These are phyloP conservation scores for Hippocampus zosterae DNA, from an alignment of 2,113 vertebrate genomes.

Conservation along the genomic window DNA sequence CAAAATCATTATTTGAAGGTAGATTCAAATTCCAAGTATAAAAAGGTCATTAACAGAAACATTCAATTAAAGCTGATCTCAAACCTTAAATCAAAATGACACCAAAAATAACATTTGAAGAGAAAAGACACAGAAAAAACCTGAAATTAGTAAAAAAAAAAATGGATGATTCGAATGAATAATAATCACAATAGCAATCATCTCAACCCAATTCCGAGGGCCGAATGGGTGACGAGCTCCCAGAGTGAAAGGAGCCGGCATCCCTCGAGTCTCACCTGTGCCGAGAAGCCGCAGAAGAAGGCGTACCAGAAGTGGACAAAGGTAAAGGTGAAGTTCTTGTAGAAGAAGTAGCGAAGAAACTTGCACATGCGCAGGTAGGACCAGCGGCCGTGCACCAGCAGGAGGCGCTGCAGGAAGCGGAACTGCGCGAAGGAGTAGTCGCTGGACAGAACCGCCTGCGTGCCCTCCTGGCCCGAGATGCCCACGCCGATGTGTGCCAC, in stretches of 20 bases:
- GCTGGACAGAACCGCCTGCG: slow-evolving; percentile 90
- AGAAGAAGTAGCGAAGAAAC: slow-evolving; percentile 97
- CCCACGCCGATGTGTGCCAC: slow-evolving; percentile 94
- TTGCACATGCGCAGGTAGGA: slow-evolving; percentile 98
- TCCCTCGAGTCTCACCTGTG: slow-evolving; percentile 78
- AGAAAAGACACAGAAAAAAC: too few relatives aligned
- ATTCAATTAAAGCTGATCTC: too few relatives aligned
- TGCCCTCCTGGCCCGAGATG: slow-evolving; percentile 92
- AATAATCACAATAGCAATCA: too few relatives aligned
- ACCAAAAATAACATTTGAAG: too few relatives aligned
- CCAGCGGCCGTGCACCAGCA: slow-evolving; percentile 94
- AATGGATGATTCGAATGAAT: too few relatives aligned
- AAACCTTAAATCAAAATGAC: too few relatives aligned
- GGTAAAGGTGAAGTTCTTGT: slow-evolving; percentile 98
- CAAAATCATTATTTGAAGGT: background rate
- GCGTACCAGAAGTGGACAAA: slow-evolving; percentile 95
- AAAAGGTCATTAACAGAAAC: too few relatives aligned
- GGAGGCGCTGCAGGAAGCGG: slow-evolving; percentile 87
- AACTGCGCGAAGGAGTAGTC: slow-evolving; percentile 95
- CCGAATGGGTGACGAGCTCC: background rate
- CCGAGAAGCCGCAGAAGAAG: slow-evolving; percentile 96
- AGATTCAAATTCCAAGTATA: too few relatives aligned
- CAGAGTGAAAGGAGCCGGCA: background rate
- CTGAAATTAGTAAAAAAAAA: too few relatives aligned
- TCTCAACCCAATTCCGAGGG: background rate